These are phyloP conservation scores for Mamestra brassicae DNA, from an alignment of 2,888 invertebrate genomes.

Conservation along the genomic window DNA sequence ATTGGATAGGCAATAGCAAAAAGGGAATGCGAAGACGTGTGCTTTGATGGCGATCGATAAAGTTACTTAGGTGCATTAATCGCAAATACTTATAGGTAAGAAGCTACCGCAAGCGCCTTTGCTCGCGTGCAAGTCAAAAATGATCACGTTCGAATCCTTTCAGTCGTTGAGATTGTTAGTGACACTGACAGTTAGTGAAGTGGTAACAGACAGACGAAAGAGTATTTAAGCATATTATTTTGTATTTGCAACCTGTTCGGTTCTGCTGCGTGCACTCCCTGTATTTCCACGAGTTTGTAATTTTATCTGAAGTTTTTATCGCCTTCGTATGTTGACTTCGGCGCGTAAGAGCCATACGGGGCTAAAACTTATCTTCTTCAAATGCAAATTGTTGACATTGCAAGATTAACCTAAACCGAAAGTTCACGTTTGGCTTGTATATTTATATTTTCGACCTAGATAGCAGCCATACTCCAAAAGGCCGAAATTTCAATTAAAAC, in stretches of 20 bases:
- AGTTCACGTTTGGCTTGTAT: too few relatives aligned
- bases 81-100: background rate
- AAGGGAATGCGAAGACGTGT: background rate
- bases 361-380: conserved; percentile 1
- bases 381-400: conserved; percentile 1
- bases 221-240: background rate
- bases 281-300: background rate
- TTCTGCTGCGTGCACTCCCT: background rate
- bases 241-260: background rate
- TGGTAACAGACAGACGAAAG: background rate
- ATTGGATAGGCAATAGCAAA: background rate
- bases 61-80: background rate
- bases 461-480: background rate
- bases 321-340: background rate
- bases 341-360: background rate
- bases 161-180: too few relatives aligned
- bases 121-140: too few relatives aligned
- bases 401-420: background rate
- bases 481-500: background rate
- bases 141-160: background rate
- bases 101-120: too few relatives aligned
- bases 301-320: background rate
- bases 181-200: background rate
- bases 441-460: background rate
- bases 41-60: background rate